Conservation (phyloP, 2,797 vertebrate genomes). For the Chlorospingus semifuscus region DNA sequence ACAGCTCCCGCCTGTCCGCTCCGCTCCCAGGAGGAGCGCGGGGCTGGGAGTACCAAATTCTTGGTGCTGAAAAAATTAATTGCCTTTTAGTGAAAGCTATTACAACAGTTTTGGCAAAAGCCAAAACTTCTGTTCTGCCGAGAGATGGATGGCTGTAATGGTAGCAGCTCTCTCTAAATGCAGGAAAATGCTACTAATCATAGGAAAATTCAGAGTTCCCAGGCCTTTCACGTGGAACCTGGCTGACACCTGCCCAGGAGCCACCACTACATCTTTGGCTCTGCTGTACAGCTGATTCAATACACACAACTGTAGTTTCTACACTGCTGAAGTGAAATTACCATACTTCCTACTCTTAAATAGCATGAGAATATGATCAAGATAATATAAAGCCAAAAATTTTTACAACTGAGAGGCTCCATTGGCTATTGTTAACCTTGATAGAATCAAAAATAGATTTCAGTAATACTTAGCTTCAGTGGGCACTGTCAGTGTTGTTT, state of each 20-base stretch:
- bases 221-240: neutral
- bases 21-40: rapidly evolving
- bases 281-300: neutral
- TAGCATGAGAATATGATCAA: neutral
- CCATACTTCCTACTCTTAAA: neutral
- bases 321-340: neutral
- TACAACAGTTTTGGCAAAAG: neutral
- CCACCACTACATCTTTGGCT: rapidly evolving
- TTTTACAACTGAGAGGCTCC: neutral
- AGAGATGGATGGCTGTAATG: rapidly evolving
- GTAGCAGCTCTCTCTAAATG: neutral
- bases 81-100: neutral
- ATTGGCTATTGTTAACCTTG: neutral
- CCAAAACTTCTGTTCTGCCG: neutral
- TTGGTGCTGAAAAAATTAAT: neutral
- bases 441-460: neutral
- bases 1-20: constrained; percentile 9
- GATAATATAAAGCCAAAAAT: neutral
- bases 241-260: neutral
- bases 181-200: rapidly evolving
- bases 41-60: neutral
- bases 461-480: neutral
- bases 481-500: neutral
- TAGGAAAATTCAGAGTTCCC: neutral
- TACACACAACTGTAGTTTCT: neutral